A percentile compares a stretch with the other conserved stretches of the same genome.
phyloP scores from a whole-genome alignment of 2,888 invertebrate genomes.

The Hypselothyrea guttata region DNA sequence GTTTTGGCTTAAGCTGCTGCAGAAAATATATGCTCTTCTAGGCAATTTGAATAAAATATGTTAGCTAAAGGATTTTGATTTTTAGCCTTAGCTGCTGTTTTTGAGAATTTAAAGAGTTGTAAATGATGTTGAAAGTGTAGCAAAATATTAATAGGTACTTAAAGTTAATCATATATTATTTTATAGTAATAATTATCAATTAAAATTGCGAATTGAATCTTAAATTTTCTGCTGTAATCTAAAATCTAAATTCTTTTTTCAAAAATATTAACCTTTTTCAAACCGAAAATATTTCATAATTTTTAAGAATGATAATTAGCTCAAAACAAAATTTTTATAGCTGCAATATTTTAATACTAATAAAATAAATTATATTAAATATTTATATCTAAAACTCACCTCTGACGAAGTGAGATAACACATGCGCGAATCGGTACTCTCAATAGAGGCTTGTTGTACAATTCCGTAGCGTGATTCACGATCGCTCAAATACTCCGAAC shows the following conservation, averaged over 20 bases:
- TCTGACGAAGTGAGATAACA: slow-evolving; percentile 97
- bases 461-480: slow-evolving; percentile 93
- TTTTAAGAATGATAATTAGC: no score
- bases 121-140: no score
- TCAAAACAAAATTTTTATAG: not conserved
- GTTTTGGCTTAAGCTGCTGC: slow-evolving; percentile 9
- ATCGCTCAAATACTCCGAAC: slow-evolving; percentile 95
- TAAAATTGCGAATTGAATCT: no score
- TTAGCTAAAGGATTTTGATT: not conserved
- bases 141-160: no score
- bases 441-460: slow-evolving; percentile 96
- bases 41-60: not conserved
- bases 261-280: no score
- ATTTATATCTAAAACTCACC: slow-evolving; percentile 87
- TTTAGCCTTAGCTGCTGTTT: no score
- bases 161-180: no score
- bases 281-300: no score
- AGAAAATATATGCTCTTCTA: not conserved
- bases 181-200: no score
- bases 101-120: no score
- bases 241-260: no score
- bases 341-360: not conserved
- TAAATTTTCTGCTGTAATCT: no score
- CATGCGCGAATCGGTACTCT: slow-evolving; percentile 95
- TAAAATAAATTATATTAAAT: not conserved